Conservation (phyloP, 2,113 vertebrate species). For the Periophthalmus modestus region DNA sequence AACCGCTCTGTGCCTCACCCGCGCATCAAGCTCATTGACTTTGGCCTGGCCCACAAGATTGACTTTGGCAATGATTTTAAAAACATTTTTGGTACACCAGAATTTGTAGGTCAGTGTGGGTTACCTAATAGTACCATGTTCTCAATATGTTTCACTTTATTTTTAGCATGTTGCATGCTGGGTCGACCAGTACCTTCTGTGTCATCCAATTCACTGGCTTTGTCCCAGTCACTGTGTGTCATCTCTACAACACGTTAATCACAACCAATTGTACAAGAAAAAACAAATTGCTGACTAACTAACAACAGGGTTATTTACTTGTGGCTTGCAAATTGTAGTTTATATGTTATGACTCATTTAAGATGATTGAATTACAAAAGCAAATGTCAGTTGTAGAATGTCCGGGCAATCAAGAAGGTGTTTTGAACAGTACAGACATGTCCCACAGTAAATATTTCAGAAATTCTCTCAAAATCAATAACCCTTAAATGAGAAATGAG, state of each 20-base stretch:
- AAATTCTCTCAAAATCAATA: too few species aligned
- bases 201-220: neutral
- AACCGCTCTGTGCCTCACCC: conserved; percentile 90
- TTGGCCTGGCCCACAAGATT: conserved; percentile 97
- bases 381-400: neutral
- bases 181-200: too few species aligned
- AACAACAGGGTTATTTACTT: neutral
- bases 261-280: neutral
- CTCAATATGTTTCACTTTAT: neutral
- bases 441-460: too few species aligned
- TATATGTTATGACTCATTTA: neutral
- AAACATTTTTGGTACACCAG: conserved; percentile 97
- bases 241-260: neutral
- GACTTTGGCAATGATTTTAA: conserved; percentile 98
- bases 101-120: conserved; percentile 91
- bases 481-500: too few species aligned
- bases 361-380: neutral
- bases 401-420: too few species aligned
- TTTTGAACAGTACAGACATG: too few species aligned
- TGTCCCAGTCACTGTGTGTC: neutral
- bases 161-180: neutral
- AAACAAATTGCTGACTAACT: neutral
- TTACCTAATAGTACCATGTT: neutral
- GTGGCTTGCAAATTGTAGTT: neutral
- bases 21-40: conserved; percentile 98